phyloP scores from a whole-genome alignment of 2,797 vertebrate genomes.

The Corythornis leucogaster region DNA sequence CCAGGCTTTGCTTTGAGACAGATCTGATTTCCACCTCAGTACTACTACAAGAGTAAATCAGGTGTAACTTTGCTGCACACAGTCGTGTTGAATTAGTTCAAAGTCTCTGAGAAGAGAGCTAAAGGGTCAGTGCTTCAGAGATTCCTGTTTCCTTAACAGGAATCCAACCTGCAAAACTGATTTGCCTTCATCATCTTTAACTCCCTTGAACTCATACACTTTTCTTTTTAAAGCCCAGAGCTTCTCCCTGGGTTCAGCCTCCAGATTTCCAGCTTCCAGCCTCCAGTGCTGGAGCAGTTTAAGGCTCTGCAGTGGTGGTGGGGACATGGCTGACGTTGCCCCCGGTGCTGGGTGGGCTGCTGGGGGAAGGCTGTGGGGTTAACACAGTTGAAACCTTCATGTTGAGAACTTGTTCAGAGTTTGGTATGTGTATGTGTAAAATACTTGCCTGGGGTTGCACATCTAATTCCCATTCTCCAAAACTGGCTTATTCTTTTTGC shows the following conservation, averaged over 20 bases:
- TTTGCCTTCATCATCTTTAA: background rate
- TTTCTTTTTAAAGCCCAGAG: background rate
- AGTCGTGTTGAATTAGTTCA: too few relatives aligned
- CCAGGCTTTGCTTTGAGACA: background rate
- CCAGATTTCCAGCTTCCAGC: background rate
- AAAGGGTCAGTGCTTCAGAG: background rate
- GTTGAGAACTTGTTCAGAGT: background rate
- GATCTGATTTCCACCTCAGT: background rate
- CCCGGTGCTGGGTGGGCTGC: background rate
- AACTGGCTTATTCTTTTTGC: too few relatives aligned
- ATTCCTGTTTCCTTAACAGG: background rate
- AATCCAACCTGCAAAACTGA: background rate
- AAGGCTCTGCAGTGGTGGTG: rapidly evolving
- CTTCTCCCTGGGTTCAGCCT: background rate
- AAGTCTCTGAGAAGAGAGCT: background rate
- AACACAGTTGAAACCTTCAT: background rate
- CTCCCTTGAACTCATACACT: background rate
- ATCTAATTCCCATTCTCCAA: background rate
- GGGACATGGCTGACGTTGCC: too few relatives aligned
- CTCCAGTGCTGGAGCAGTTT: background rate
- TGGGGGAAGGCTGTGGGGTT: background rate
- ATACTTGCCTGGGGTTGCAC: background rate
- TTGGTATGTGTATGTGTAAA: background rate
- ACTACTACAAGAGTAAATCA: background rate
- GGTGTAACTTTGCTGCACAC: background rate